A percentile compares a stretch with the other conserved stretches of the same genome.
Evolutionary conservation across 2,797 vertebrate genomes (phyloP).

Genomic region (Sparus aurata): DNA sequence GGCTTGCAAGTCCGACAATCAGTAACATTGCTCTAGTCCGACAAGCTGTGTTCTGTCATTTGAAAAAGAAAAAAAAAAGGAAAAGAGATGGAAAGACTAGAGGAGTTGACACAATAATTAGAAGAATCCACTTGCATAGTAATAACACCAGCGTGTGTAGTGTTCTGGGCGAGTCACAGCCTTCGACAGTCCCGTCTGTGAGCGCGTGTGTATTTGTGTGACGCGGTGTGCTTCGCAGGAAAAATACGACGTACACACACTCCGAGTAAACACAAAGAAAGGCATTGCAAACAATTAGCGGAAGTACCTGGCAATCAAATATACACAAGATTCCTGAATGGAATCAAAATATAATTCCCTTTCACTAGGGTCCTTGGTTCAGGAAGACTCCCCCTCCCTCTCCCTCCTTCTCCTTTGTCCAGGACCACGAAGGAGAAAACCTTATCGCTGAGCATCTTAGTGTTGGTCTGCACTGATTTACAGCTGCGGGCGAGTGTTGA

Average conservation of each 20-base stretch:
- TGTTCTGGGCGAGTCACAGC: constrained; percentile 83
- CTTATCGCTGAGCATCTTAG: constrained; percentile 78
- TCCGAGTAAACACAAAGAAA: constrained; percentile 83
- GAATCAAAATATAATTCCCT: constrained; percentile 95
- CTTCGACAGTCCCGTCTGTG: constrained; percentile 75
- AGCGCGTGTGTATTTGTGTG: constrained; percentile 40
- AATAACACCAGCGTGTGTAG: constrained; percentile 89
- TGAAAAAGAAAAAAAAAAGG: constrained; percentile 45
- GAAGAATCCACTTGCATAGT: constrained; percentile 92
- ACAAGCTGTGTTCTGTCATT: constrained; percentile 82
- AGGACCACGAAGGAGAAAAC: constrained; percentile 47
- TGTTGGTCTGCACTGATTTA: constrained; percentile 71
- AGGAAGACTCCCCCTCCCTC: constrained; percentile 54
- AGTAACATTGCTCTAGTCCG: constrained; percentile 69
- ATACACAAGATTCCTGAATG: constrained; percentile 94
- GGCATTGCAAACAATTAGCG: constrained; percentile 85
- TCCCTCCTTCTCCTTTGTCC: constrained; percentile 31
- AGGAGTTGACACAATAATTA: constrained; percentile 67
- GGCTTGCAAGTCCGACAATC: constrained; percentile 63
- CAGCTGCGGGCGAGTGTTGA: constrained; percentile 45
- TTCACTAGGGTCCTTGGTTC: constrained; percentile 83
- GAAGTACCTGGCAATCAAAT: constrained; percentile 91
- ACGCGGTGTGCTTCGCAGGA: constrained; percentile 37
- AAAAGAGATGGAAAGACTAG: constrained; percentile 42
- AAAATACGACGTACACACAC: constrained; percentile 60